Percentiles rank a stretch among this genome's conserved stretches.
Conservation (phyloP, 2,888 invertebrate genomes). For the Erannis defoliaria region DNA sequence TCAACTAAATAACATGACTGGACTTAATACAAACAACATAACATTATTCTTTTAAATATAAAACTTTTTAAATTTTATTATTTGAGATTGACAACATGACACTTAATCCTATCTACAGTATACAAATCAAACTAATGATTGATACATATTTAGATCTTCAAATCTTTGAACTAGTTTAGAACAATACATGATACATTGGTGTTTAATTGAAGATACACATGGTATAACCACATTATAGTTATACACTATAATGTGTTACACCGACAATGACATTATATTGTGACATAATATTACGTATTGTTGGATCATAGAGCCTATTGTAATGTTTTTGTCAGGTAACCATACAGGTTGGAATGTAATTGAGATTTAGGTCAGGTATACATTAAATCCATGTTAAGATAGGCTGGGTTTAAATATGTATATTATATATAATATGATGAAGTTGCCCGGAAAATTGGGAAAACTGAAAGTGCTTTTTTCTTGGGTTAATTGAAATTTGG, state of each 20-base stretch:
- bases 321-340: slow-evolving; percentile 21
- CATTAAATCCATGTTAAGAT: no score
- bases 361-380: no score
- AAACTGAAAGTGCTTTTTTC: no score
- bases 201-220: slow-evolving; percentile 19
- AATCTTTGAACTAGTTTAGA: slow-evolving; percentile 21
- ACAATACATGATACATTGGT: slow-evolving; percentile 13
- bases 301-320: slow-evolving; percentile 33
- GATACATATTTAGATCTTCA: slow-evolving; percentile 4
- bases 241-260: slow-evolving; percentile 30
- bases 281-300: slow-evolving; percentile 38
- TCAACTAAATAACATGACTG: no score
- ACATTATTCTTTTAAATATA: no score
- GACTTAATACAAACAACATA: no score
- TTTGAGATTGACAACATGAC: background rate
- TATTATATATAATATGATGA: no score
- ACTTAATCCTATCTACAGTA: background rate
- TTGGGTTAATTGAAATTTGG: no score
- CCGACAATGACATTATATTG: slow-evolving; percentile 37
- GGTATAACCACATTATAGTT: slow-evolving; percentile 31
- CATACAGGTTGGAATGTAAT: slow-evolving; percentile 16
- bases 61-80: no score
- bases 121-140: background rate
- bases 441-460: no score
- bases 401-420: no score